Evolutionary conservation across 2,113 vertebrate genomes (phyloP).

Genomic region (Aramus guarauna): DNA sequence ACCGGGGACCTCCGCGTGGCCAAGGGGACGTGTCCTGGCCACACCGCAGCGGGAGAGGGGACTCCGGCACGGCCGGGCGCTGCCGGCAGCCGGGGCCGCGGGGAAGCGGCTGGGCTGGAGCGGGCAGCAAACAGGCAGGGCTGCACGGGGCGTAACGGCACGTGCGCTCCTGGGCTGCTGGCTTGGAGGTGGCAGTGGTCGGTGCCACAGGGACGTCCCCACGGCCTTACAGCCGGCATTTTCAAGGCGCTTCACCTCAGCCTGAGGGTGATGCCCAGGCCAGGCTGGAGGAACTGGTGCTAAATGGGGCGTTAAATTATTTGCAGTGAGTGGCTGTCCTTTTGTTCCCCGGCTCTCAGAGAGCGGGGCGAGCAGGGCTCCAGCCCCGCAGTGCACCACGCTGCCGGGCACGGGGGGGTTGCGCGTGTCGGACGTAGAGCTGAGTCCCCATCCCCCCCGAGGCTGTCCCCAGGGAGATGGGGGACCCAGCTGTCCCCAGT

Average conservation of each 20-base stretch:
- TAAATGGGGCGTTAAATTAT: neutral
- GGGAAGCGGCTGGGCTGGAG: neutral
- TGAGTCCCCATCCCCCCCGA: neutral
- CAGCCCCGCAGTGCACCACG: too few species aligned
- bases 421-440: rapidly evolving
- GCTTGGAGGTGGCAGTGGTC: neutral
- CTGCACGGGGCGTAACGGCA: neutral
- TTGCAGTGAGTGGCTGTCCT: rapidly evolving
- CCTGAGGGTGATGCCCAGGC: neutral
- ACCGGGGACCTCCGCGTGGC: neutral
- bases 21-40: neutral
- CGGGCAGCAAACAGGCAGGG: neutral
- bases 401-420: neutral
- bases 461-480: neutral
- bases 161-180: rapidly evolving
- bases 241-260: neutral
- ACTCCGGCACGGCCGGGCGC: neutral
- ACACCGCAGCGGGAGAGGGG: neutral
- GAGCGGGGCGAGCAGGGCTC: neutral
- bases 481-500: neutral
- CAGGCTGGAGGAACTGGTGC: neutral
- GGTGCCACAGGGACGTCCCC: neutral
- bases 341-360: neutral
- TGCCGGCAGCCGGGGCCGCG: too few species aligned
- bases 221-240: too few species aligned